Conservation (phyloP, 2,113 vertebrate genomes). For the Gymnobelideus leadbeateri region DNA sequence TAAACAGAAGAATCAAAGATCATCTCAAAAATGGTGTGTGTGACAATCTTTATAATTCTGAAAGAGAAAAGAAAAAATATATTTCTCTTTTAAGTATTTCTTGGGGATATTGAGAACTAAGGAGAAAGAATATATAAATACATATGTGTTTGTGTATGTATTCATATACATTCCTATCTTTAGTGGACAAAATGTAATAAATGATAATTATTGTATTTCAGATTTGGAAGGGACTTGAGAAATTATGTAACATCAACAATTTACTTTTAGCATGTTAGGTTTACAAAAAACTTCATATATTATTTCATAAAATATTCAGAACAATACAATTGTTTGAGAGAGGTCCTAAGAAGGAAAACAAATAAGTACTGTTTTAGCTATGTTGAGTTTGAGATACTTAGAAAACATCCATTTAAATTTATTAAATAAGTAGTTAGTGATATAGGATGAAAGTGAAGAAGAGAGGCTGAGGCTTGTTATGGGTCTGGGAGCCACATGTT, state of each 20-base stretch:
- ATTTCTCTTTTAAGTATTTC: background rate
- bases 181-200: background rate
- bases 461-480: background rate
- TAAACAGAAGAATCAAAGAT: background rate
- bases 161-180: background rate
- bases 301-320: background rate
- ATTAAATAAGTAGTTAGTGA: background rate
- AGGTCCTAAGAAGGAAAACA: background rate
- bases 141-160: no score
- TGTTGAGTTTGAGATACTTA: background rate
- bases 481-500: background rate
- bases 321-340: background rate
- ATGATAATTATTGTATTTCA: background rate
- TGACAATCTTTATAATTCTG: background rate
- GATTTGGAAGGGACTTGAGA: background rate
- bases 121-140: background rate
- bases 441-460: background rate
- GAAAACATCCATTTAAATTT: background rate
- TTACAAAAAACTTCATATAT: background rate
- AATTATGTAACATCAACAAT: background rate
- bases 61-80: background rate
- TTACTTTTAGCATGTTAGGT: background rate
- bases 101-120: conserved; percentile 3
- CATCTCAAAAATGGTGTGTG: background rate
- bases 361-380: background rate